Base-by-base conservation (phyloP, 2,888 invertebrate species). In the Eristalis intricaria region DNA sequence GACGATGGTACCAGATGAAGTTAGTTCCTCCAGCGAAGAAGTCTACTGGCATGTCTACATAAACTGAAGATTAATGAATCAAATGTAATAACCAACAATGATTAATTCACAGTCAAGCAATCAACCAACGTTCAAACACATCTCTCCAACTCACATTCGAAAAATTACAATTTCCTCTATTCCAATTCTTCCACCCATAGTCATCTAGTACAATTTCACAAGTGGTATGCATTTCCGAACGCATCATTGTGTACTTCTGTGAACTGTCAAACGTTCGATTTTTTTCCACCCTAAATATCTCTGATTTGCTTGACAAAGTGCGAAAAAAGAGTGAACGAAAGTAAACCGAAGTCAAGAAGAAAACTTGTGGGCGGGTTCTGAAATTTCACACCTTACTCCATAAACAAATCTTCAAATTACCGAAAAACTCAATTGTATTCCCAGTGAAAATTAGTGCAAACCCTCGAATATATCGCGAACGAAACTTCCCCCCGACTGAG, bases 321-420 rank as follows among this genome's bases (percentile, higher is more conserved):
- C 79, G 74, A 83, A 75, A 85, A 76, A 70, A 43, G 40, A 71
- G 56, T 32, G 77, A 73, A 68, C 66, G 66, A 79, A 79, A 69
- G 76, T 84, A 73, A 80, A 87, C 76, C 75, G 56, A 75, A 79
- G 61, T 75, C 74, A 77, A 43, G 66, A 71, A 79, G 69, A 77
- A 83, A 89, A 81, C 73, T 89, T 82, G 77, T 89, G 89, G 88
- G 89, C 88, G 88, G 88, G 78, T 88, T 85, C 86, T 64, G 65
- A 88, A 88, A 89, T 68, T 73, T n/a, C 58, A 66, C 58, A 58
- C 64, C 75, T 84, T 65, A 64, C 64, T 79, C 40, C 23, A 83
- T 71, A 60, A 77, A 63, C 43, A 80, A 61, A 22, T 64, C 26
- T 66, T n/a, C 29, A 73, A 71, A 66, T 76, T 43, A 23, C 56